Evolutionary conservation across 2,888 invertebrate species (phyloP), one percentile per base, ranked within the genome.

Genomic region (Macaria liturata): DNA sequence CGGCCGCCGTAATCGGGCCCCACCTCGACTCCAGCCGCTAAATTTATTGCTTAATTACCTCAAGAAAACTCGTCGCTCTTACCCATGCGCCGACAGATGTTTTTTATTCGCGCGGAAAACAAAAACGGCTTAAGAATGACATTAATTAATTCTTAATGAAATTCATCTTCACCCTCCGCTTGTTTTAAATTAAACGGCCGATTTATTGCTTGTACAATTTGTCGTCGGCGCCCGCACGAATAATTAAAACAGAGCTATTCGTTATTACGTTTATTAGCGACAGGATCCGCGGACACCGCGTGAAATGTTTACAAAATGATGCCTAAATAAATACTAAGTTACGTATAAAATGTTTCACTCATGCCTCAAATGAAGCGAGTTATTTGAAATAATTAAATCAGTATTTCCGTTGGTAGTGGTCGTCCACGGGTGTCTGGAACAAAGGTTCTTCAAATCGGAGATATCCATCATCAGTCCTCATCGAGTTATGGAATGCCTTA

Each of bases 41-140:
- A 92, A 92, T 92, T 92, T 92, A 92, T 92, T 92, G 80, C 92
- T 92, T 92, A 92, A 92, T 92, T 92, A 92, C 92, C 92, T 90
- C 83, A 86, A 88, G 90, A 86, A 87, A 88, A 88, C 85, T 81
- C 90, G 86, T 85, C 91, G 86, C 83, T 74, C 75, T 75, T 69
- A 68, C 68, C 76, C 80, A 75, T 77, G 78, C 66, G 66, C 80
- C 85, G 78, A 86, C 91, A 91, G 91, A 90, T 91, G 91, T 88
- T 91, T 91, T 91, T 91, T 91, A 91, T 88, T 81, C 88, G 78
- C 80, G 80, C 70, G 83, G 85, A 89, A 91, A 91, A 91, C 91
- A 91, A 90, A 88, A 77, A 89, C 89, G 88, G 80, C 83, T 88
- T 88, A 91, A 91, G 91, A 89, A 91, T 91, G 91, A 91, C 91